Evolutionary conservation across 2,888 invertebrate species (phyloP).

Genomic region (Perizoma flavofasciatum): DNA sequence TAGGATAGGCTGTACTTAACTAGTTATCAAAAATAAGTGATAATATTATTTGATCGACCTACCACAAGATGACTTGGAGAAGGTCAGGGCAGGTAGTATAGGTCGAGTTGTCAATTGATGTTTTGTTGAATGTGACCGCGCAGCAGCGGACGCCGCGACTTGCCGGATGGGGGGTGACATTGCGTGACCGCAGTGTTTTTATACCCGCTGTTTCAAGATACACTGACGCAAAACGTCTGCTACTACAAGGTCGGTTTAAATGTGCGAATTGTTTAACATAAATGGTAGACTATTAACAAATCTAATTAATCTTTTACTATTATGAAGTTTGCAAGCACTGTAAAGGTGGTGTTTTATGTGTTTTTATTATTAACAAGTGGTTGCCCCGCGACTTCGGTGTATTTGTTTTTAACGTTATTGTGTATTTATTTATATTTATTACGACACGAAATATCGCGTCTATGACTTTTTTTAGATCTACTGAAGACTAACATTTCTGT

Average conservation of each 20-base stretch:
- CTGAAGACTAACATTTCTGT: too few species aligned
- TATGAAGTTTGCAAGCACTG: not conserved
- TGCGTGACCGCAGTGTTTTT: conserved; percentile 74
- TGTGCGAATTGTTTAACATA: conserved; percentile 35
- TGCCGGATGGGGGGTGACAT: conserved; percentile 77
- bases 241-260: conserved; percentile 62
- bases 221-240: conserved; percentile 68
- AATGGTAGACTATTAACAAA: conserved; percentile 16
- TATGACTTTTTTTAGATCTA: too few species aligned
- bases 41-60: conserved; percentile 22
- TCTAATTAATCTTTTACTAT: conserved; percentile 11
- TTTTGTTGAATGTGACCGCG: conserved; percentile 70
- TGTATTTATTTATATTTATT: too few species aligned
- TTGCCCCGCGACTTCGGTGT: too few species aligned
- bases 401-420: too few species aligned
- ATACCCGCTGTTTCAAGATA: conserved; percentile 65
- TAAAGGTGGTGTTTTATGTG: not conserved
- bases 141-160: conserved; percentile 51
- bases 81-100: conserved; percentile 62
- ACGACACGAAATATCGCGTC: too few species aligned
- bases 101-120: conserved; percentile 61
- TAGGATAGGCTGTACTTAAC: too few species aligned
- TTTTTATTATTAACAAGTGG: too few species aligned
- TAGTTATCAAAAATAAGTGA: too few species aligned
- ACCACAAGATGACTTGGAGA: conserved; percentile 47